Base-by-base conservation (phyloP, 2,113 vertebrate genomes). In the Azemiops feae region DNA sequence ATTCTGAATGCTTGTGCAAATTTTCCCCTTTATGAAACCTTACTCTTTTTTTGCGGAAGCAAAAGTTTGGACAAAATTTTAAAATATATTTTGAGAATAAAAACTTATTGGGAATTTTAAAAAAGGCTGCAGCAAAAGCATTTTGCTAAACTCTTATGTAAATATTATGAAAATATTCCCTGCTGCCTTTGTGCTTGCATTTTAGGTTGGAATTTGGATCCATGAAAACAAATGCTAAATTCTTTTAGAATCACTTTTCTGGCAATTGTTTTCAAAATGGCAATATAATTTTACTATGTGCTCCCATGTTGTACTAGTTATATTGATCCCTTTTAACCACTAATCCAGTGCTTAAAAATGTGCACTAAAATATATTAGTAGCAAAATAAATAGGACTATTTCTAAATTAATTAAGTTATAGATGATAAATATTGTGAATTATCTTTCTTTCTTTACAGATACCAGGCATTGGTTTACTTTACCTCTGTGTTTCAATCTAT, bases 381-480 rank as follows among this genome's bases (percentile, higher is more conserved):
- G 18, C 74, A 10, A 81, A 81, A 22, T 85, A 85, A 86, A 86
- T 86, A 54, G 53, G 27, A 91, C 39, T 86, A n/a, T 85, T 54
- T 91, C 25, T 27, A 43, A 86, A 86, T 10, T 22, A 91, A 47
- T 43, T 34, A 81, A 81, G 3, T 20, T 81, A 43, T 9, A 81
- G 30, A 64, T 87, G 45, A 55, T 69, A 22, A 87, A 87, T 20
- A 90, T 27, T 64, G 43, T 53, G 47, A 52, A 43, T 90, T 86
- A 16, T 27, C 25, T 64, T 30, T 89, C n/a, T 54, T 92, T 60
- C 93, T 91, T 93, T 95, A 47, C 96, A 99, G 99, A 96, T 99
- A 98, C 95, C 99, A 99, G 97, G 98, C 98, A 92, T 98, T 97
- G 95, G 92, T 99, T 90, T 99, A 99, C 97, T 99, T 99, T 91